A percentile compares a stretch with the other conserved stretches of the same genome.
phyloP scores from a whole-genome alignment of 2,797 vertebrate species.

The Heteromormyrus szaboi region DNA sequence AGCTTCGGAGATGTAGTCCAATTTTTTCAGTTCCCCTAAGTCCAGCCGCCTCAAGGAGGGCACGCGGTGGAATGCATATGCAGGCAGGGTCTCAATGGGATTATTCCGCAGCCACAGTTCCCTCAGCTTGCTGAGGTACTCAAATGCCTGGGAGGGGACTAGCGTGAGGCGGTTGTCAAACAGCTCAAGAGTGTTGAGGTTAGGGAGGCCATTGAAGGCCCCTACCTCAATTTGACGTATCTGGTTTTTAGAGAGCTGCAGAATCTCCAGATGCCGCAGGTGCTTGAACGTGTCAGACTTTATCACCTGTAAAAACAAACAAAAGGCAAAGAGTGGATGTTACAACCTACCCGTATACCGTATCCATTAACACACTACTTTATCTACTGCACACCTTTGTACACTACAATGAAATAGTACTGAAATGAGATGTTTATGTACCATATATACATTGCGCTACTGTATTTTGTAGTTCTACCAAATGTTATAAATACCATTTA shows the following conservation, averaged over 20 bases:
- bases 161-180: slow-evolving; percentile 93
- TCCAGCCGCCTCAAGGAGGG: slow-evolving; percentile 85
- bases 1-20: slow-evolving; percentile 93
- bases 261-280: slow-evolving; percentile 90
- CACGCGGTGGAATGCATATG: slow-evolving; percentile 90
- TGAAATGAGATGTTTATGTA: background rate
- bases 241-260: slow-evolving; percentile 92
- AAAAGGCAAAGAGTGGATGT: background rate
- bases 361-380: background rate
- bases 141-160: slow-evolving; percentile 90
- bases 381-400: background rate
- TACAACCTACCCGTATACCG: background rate
- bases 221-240: slow-evolving; percentile 92
- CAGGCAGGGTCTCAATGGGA: slow-evolving; percentile 92
- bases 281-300: slow-evolving; percentile 95
- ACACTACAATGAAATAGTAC: background rate
- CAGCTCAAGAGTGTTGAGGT: slow-evolving; percentile 93
- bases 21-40: slow-evolving; percentile 84
- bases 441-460: background rate
- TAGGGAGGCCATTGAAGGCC: slow-evolving; percentile 92
- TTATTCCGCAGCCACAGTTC: slow-evolving; percentile 95
- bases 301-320: slow-evolving; percentile 65
- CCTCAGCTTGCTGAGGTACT: slow-evolving; percentile 91
- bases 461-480: background rate
- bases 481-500: background rate